Base-by-base conservation (phyloP, 2,888 invertebrate genomes). In the Steinernema scapterisci region DNA sequence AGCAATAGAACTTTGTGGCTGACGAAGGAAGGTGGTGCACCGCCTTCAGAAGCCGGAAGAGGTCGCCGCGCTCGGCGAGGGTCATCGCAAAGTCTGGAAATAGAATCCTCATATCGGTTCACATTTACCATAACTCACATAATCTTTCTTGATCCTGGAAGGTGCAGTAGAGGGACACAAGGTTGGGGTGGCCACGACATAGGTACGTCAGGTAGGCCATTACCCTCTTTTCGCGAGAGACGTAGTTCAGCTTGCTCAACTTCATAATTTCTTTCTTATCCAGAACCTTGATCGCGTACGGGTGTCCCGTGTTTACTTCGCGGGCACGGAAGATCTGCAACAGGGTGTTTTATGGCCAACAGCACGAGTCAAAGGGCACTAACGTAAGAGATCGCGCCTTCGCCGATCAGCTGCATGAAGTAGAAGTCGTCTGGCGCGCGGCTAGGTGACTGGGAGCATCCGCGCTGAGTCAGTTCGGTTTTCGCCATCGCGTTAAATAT, bases 281-380 rank as follows among this genome's bases (percentile, higher is more conserved):
- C 89, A 96, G 93, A 13, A 97, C 96, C 92, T 99, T 97, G 88
- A 97, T 95, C 90, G 97, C 97, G 92, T 92, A 95, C 91, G 96
- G 95, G 87, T 92, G 93, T 86, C 92, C 92, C 74, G 92, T 93
- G 88, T 93, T 93, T 78, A 95, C 92, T 89, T 97, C 95, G 89
- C 93, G 94, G 72, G 95, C 95, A 82, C 95, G 91, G 89, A 94
- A 96, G 73, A 97, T 91, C 91, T 92, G 86, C 25, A 80, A 78
- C 19, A 38, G 16, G 44, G 1, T 13, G 1, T 27, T 21, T 56
- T 23, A 43, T 21, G 21, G 21, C n/a, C 43, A 56, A 3, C 16
- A 51, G 63, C 19, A 2, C 21, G 73, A 19, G 38, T 23, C 25
- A 48, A 70, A 72, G 23, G 43, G 19, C 16, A 76, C 79, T 89